These are phyloP conservation scores for Clusia tigrina DNA, from an alignment of 2,888 invertebrate species.

Conservation along the genomic window DNA sequence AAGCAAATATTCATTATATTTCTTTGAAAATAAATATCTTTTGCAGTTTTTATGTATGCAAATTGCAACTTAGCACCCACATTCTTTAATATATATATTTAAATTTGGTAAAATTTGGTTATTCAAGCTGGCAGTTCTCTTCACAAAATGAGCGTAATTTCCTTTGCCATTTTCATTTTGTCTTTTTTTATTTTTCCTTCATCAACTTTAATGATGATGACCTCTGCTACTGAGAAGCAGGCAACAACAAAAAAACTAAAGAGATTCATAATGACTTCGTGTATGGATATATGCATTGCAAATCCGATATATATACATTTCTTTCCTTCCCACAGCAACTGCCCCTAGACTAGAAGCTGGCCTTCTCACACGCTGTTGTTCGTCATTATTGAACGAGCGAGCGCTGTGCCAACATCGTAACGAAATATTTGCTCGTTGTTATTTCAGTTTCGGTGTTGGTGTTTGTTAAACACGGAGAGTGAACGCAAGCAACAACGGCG, in stretches of 20 bases:
- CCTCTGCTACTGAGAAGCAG: slow-evolving; percentile 25
- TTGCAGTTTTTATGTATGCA: no score
- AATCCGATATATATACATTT: no score
- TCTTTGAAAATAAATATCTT: background rate
- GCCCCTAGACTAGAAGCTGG: no score
- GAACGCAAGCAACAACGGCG: slow-evolving; percentile 36
- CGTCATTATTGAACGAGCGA: slow-evolving; percentile 15
- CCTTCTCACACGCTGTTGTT: background rate
- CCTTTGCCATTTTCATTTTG: no score
- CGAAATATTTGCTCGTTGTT: background rate
- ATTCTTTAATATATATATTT: background rate
- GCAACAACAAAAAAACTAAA: slow-evolving; percentile 20
- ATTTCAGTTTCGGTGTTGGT: slow-evolving; percentile 21
- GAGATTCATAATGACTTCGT: slow-evolving; percentile 27
- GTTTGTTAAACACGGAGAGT: slow-evolving; percentile 29
- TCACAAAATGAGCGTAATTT: slow-evolving; percentile 34
- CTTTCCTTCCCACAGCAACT: no score
- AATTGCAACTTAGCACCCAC: background rate
- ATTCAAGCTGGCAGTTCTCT: slow-evolving; percentile 27
- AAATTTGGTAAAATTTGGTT: background rate
- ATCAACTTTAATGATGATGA: slow-evolving; percentile 43
- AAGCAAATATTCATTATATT: background rate
- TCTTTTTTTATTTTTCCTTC: no score
- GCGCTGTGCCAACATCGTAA: background rate
- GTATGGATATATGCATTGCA: slow-evolving; percentile 20